Percentiles rank a stretch among this genome's conserved stretches.
Evolutionary conservation across 1,140 invertebrate species (phyloP).

Genomic region (Lanistes nyassanus): DNA sequence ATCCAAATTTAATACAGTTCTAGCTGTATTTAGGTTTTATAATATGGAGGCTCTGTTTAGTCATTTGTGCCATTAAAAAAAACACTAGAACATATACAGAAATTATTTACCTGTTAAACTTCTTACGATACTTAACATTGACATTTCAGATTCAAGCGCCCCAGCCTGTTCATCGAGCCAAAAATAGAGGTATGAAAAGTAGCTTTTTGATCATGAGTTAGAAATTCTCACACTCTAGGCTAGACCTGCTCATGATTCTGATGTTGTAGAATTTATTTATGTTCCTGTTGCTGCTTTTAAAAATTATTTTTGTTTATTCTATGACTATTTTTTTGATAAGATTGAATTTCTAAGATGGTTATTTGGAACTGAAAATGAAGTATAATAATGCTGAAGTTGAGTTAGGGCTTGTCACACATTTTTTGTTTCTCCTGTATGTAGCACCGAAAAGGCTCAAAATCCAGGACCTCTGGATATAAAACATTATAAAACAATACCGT

Average conservation of each 20-base stretch:
- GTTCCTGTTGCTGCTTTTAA: not conserved
- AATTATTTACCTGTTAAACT: constrained; percentile 21
- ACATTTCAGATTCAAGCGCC: constrained; percentile 25
- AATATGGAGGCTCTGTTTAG: too few relatives aligned
- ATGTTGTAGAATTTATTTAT: too few relatives aligned
- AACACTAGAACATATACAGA: too few relatives aligned
- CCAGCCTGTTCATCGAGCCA: constrained; percentile 21
- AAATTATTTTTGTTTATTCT: not conserved
- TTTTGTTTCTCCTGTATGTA: not conserved
- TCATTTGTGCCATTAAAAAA: too few relatives aligned
- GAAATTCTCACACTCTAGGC: not conserved
- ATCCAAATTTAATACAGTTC: too few relatives aligned
- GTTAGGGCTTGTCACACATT: too few relatives aligned
- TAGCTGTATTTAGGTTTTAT: too few relatives aligned
- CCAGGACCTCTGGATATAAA: not conserved
- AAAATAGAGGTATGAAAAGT: constrained; percentile 4
- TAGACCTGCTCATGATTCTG: too few relatives aligned
- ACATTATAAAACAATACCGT: not conserved
- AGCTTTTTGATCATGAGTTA: not conserved
- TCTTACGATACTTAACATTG: constrained; percentile 7
- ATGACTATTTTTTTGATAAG: not conserved
- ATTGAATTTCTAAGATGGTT: constrained; percentile 12
- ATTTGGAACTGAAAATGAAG: too few relatives aligned
- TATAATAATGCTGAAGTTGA: too few relatives aligned
- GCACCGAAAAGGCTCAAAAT: not conserved